phyloP scores from a whole-genome alignment of 2,888 invertebrate genomes.

The Tetragnatha montana region DNA sequence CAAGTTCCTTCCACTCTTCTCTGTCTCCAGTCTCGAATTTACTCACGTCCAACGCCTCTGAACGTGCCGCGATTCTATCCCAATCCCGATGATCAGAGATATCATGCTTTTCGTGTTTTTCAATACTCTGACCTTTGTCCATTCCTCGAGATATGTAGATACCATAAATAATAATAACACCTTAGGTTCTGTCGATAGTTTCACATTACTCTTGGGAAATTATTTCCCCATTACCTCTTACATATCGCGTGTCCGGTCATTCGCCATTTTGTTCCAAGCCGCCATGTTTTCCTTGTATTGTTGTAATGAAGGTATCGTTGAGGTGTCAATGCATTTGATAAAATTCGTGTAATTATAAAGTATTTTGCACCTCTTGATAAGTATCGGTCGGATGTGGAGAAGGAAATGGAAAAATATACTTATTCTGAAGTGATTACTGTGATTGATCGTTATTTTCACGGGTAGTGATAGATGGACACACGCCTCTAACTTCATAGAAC shows the following conservation, averaged over 20 bases:
- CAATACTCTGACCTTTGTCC: slow-evolving; percentile 17
- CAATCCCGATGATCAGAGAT: slow-evolving; percentile 8
- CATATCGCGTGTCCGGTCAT: slow-evolving; percentile 21
- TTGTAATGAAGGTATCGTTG: slow-evolving; percentile 52
- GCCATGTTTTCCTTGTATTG: slow-evolving; percentile 3
- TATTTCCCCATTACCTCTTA: slow-evolving; percentile 9
- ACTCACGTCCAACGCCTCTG: neutral
- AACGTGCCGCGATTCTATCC: slow-evolving; percentile 21
- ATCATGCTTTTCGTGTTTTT: neutral
- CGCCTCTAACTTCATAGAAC: neutral
- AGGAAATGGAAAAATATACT: neutral
- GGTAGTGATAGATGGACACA: neutral
- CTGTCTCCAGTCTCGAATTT: neutral
- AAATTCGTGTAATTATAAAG: slow-evolving; percentile 51
- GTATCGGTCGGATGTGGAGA: neutral
- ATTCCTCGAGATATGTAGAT: slow-evolving; percentile 13
- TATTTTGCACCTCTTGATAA: slow-evolving; percentile 46
- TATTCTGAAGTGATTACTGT: neutral
- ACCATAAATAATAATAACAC: slow-evolving; percentile 48
- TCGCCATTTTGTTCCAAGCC: neutral
- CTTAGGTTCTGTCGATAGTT: slow-evolving; percentile 20
- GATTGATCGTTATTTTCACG: neutral
- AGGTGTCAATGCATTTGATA: slow-evolving; percentile 1
- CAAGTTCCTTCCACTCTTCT: neutral
- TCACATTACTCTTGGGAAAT: neutral